Conservation (phyloP, 2,113 vertebrate genomes). For the Cricetomys ansorgei region DNA sequence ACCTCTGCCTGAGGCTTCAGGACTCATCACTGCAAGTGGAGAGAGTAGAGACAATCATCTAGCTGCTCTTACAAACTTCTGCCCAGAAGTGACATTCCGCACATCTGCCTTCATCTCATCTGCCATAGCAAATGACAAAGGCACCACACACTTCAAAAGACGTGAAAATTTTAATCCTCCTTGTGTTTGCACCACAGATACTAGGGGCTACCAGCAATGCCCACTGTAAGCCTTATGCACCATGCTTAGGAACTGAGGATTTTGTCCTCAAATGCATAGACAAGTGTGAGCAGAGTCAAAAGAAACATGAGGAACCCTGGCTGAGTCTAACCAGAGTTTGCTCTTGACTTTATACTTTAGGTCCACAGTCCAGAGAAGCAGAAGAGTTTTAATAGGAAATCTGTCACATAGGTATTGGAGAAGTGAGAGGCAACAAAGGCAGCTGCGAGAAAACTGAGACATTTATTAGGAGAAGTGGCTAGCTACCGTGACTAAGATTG, state of each 20-base stretch:
- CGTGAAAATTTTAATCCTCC: neutral
- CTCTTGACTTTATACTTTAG: neutral
- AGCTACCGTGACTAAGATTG: neutral
- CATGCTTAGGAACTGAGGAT: neutral
- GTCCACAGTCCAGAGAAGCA: neutral
- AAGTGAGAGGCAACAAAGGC: neutral
- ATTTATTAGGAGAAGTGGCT: neutral
- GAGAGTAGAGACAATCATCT: neutral
- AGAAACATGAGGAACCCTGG: neutral
- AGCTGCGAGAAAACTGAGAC: neutral
- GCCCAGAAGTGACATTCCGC: neutral
- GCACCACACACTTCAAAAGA: neutral
- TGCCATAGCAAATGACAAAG: neutral
- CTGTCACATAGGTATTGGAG: neutral
- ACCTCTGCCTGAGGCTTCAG: neutral
- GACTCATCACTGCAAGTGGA: neutral
- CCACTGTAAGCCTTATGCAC: neutral
- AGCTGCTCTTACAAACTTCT: neutral
- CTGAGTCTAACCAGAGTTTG: neutral
- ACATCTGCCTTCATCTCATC: neutral
- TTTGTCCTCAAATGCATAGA: slow-evolving; percentile 24
- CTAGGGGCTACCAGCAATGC: neutral
- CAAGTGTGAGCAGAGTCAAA: neutral
- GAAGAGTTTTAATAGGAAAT: neutral
- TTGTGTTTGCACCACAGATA: neutral